Conservation (phyloP, 2,888 invertebrate species). For the Formica aserva region DNA sequence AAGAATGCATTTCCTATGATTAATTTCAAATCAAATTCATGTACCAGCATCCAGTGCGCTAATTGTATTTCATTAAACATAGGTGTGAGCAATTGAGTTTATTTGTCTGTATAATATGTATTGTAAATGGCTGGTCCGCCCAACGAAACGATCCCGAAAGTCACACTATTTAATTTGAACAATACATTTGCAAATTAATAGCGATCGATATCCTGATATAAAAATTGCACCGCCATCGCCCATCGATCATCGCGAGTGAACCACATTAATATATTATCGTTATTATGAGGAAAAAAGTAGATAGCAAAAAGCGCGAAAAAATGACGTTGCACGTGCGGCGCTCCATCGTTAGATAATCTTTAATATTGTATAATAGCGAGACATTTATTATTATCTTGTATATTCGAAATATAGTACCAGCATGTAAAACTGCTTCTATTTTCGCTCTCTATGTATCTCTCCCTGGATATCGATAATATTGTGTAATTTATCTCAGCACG, state of each 20-base stretch:
- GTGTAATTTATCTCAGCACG: conserved; percentile 17
- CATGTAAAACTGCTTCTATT: not conserved
- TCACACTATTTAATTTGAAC: conserved; percentile 40
- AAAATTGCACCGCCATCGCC: conserved; percentile 21
- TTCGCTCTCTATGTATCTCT: not conserved
- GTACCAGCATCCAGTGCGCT: not conserved
- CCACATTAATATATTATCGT: not conserved
- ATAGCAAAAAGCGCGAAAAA: not conserved
- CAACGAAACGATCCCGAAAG: conserved; percentile 18
- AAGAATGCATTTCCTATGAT: not conserved
- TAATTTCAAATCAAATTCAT: not conserved
- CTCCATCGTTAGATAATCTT: not conserved
- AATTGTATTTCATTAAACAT: conserved; percentile 36
- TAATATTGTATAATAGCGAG: not conserved
- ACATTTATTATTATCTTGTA: not conserved
- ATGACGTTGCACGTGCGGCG: not conserved
- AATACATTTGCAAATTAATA: conserved; percentile 40
- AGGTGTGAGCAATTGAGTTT: conserved; percentile 34
- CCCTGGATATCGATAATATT: not conserved
- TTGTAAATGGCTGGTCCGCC: conserved; percentile 17
- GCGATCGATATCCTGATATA: conserved; percentile 26
- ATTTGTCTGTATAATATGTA: conserved; percentile 36
- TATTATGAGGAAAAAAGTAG: not conserved
- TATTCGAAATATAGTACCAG: not conserved
- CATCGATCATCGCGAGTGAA: not conserved